Base-by-base conservation (phyloP, 2,113 vertebrate species). In the Xiphophorus maculatus region DNA sequence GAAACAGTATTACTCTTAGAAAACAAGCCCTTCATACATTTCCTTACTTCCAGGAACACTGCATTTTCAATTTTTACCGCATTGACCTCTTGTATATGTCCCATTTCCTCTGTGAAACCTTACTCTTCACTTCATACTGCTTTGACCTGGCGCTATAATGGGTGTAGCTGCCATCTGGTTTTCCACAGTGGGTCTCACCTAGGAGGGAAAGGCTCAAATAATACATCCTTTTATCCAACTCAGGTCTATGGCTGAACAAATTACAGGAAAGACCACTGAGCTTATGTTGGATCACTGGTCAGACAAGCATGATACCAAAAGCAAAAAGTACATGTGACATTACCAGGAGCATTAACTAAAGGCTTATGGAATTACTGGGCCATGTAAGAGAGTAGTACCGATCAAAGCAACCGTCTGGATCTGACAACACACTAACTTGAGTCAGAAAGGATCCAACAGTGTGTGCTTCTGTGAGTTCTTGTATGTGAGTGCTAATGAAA, bases 401-500 rank as follows among this genome's bases (percentile, higher is more conserved):
- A 89, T 87, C 79, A 76, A 35, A 30, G n/a, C 48, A 10, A 85
- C 79, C 72, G 63, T 61, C 80, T 65, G 71, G 62, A 42, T 76
- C 80, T 83, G 76, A 63, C 82, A 80, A 35, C 48, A n/a, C 72
- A 40, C 32, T 58, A 82, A 83, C 77, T 71, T 66, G 79, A 72
- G 69, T 11, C 5, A 22, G 44, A 48, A 48, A 48, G 44, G 17
- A 48, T 15, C 44, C 44, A 35, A 64, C 29, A 28, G 68, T 19
- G 63, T 69, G 44, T 66, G 33, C 69, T 73, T 42, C 76, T 78
- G 70, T 76, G 71, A 71, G 71, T 77, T 89, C 79, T 84, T 83
- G 79, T 84, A 78, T 40, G 71, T 69, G 77, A 74, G 89, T 8
- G 32, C 73, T 87, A 91, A 90, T 93, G 92, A 92, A 89, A 92